phyloP scores from a whole-genome alignment of 2,113 vertebrate genomes.

The Ia io region DNA sequence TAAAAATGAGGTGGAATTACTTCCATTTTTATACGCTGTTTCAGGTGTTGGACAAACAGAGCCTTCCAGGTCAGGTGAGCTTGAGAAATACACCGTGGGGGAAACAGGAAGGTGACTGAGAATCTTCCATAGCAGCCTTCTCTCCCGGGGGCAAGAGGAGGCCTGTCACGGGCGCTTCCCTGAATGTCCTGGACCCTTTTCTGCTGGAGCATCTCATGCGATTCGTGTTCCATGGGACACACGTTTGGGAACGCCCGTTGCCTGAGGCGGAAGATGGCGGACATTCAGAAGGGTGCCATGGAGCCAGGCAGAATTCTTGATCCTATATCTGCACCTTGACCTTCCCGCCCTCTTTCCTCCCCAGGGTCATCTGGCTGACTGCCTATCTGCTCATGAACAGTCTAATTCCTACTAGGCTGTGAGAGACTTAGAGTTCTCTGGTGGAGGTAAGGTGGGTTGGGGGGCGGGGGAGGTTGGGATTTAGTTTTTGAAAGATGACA shows the following conservation, averaged over 20 bases:
- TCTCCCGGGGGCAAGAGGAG: neutral
- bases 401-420: neutral
- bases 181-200: neutral
- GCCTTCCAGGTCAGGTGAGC: neutral
- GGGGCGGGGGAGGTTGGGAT: neutral
- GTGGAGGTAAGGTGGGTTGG: neutral
- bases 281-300: neutral
- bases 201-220: neutral
- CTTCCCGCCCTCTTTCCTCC: neutral
- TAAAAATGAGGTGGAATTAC: neutral
- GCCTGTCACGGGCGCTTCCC: accelerated
- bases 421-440: neutral
- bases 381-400: neutral
- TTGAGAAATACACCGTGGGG: neutral
- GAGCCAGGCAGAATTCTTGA: neutral
- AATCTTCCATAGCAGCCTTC: too few species aligned
- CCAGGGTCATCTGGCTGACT: neutral
- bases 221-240: neutral
- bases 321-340: neutral
- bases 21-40: neutral
- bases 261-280: neutral
- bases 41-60: neutral
- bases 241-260: neutral
- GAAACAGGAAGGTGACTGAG: neutral
- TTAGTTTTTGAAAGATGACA: neutral